Base-by-base conservation (phyloP, 92 coral and sea anemone genomes). In the Phymanthus crucifer region DNA sequence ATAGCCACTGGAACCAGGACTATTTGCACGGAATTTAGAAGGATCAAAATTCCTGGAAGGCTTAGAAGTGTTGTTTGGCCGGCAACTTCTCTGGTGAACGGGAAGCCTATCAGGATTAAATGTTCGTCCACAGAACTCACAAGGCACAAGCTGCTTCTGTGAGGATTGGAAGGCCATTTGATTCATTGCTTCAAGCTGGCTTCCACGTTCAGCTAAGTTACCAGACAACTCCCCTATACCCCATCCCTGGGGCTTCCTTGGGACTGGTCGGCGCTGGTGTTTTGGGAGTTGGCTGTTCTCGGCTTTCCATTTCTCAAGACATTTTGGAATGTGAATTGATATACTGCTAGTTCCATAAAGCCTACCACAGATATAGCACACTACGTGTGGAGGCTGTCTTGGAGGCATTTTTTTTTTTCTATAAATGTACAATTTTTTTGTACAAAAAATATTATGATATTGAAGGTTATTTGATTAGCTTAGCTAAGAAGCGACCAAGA, bases 361-460 rank as follows among this genome's bases (percentile, higher is more conserved):
- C 36, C 99, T 94, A 18, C 99, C 99, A 70, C 99, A 96, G 40
- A 96, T 87, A 43, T 96, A 96, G 70, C 99, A 96, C 10, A 96
- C 95, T 12, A 91, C 93, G 66, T 94, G 98, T 2, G 91, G 83
- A 0, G 95, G 97, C 78, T 80, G 86, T 78, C 86, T 76, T 0
- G 96, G 97, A 13, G 97, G 91, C 98, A 92, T 94, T 3, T 18
- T 64, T 18, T 45, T 4, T 18, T n/a, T n/a, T n/a, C n/a, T n/a
- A n/a, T n/a, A n/a, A 27, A 72, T 38, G 19, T 72, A 37, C 33
- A 61, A 61, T 13, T 3, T 61, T 61, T 29, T 24, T 61, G 68
- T 29, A n/a, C 18, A 61, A 27, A 24, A 54, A 61, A 61, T n/a
- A n/a, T 24, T 61, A 61, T 27, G 29, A 61, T 61, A 6, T 61